Conservation (phyloP, 92 coral and sea anemone genomes). For the Parazoanthus atlanticus region DNA sequence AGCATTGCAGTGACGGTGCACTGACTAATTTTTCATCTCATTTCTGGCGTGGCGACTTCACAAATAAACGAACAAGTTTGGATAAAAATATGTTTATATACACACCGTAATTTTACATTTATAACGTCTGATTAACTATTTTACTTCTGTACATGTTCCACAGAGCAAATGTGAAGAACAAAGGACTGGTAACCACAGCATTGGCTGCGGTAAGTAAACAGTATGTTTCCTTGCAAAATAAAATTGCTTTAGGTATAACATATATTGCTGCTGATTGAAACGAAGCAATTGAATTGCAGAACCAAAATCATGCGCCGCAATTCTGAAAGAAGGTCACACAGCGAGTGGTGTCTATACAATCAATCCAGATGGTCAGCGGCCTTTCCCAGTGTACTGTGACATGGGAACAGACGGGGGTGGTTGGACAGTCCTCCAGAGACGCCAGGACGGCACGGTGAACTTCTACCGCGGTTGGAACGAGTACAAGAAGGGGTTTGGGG, state of each 20-base stretch:
- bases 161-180: background rate
- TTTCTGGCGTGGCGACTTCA: too few species aligned
- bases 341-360: conserved; percentile 26
- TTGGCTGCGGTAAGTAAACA: background rate
- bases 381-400: conserved; percentile 20
- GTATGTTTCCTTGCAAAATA: background rate
- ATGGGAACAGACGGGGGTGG: conserved; percentile 35
- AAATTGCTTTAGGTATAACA: too few species aligned
- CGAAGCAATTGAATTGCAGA: background rate
- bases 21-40: too few species aligned
- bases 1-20: too few species aligned
- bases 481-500: conserved; percentile 22
- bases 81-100: too few species aligned
- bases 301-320: conserved; percentile 8
- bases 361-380: background rate
- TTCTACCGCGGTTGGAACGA: conserved; percentile 24
- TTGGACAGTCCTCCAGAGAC: conserved; percentile 24
- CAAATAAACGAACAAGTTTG: too few species aligned
- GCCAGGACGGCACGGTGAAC: conserved; percentile 17
- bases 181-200: background rate
- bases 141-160: too few species aligned
- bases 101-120: too few species aligned
- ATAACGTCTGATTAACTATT: too few species aligned
- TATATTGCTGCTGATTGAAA: background rate
- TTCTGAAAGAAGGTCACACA: background rate